Percentiles rank a stretch among this genome's conserved stretches.
Evolutionary conservation across 2,113 vertebrate genomes (phyloP).

Genomic region (Hemibagrus wyckioides): DNA sequence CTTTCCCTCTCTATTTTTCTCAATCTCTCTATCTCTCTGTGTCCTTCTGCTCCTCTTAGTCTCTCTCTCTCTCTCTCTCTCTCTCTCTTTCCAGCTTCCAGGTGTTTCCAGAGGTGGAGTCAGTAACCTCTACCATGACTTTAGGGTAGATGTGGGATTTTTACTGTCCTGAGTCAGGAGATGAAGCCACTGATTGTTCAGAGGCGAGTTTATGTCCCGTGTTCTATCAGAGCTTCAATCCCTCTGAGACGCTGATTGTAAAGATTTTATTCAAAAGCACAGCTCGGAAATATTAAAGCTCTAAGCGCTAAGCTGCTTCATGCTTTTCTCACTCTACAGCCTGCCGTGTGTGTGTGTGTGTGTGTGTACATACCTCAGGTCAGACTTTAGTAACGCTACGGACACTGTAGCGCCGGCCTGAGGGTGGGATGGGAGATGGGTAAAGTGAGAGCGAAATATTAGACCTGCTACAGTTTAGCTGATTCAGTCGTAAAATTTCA

Average conservation of each 20-base stretch:
- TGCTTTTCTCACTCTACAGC: constrained; percentile 2
- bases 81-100: not conserved
- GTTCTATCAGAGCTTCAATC: not conserved
- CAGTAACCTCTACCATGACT: not conserved
- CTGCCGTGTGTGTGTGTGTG: not conserved
- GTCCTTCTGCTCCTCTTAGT: not conserved
- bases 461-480: constrained; percentile 24
- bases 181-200: not conserved
- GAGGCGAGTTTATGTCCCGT: not conserved
- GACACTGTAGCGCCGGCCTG: constrained; percentile 57
- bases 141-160: not conserved
- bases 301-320: not conserved
- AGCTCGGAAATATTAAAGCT: not conserved
- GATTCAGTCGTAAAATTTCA: not conserved
- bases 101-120: not conserved
- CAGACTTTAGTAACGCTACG: constrained; percentile 63
- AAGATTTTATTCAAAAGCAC: not conserved
- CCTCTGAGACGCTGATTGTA: not conserved
- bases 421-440: constrained; percentile 56
- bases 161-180: not conserved
- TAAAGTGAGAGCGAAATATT: constrained; percentile 59
- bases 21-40: not conserved
- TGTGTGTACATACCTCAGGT: constrained; percentile 54
- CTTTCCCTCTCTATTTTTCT: not conserved
- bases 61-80: not conserved